Base-by-base conservation (phyloP, 1,140 invertebrate species). In the Onthophagus taurus region DNA sequence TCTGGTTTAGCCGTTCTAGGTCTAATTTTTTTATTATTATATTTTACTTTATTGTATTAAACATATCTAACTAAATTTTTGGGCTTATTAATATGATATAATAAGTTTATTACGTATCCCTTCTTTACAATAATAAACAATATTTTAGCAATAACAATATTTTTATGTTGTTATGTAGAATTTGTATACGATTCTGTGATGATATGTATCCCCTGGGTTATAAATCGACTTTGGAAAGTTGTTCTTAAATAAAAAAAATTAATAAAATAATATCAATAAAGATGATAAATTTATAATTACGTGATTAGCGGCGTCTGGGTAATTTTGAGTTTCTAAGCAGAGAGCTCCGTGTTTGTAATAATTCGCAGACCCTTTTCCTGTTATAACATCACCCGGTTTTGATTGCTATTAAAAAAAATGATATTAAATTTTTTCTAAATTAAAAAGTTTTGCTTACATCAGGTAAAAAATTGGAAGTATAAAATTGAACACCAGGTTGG, bases 291-390 rank as follows among this genome's bases (percentile, higher is more conserved):
- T 37, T 23, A 35, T 18, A 63, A 66, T 68, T 61, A 83, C 75
- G 63, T 91, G 75, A 70, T 96, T 89, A 2, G 93, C 67, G 8
- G 90, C 85, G 68, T 97, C 84, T 0, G 92, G 92, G 71, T 82
- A 96, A 55, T 85, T 87, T 65, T 96, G 91, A 0, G 92, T 89
- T 65, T 96, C 90, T 23, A 96, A 67, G 58, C 87, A 93, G 48
- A 96, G 82, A 1, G 80, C 86, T 1, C 79, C 82, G 51, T 93
- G 88, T 49, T 79, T 78, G 9, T 72, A 72, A 58, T 94, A 95
- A 0, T 61, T 39, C 56, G 0, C 66, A 67, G 8, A 77, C 78
- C n/a, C n/a, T n/a, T n/a, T n/a, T n/a, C n/a, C n/a, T n/a, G n/a
- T n/a, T n/a, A n/a, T n/a, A 1, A 67, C 63, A 68, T 93, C 92